These are phyloP conservation scores for Agriopis aurantiaria DNA, from an alignment of 2,888 invertebrate genomes.

Conservation along the genomic window DNA sequence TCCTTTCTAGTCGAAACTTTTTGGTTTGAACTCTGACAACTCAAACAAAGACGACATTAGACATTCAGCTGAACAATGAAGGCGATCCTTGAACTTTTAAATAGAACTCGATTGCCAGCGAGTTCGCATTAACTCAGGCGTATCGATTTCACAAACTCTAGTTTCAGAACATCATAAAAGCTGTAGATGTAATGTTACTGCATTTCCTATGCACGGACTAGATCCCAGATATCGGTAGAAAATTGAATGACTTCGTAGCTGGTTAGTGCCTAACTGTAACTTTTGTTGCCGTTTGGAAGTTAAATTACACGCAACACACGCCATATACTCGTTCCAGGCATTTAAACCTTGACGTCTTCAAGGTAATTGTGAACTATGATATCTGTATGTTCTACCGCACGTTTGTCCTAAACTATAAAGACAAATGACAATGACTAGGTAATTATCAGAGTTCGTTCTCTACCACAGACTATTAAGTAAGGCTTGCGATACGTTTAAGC, in stretches of 20 bases:
- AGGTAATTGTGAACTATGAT: constrained; percentile 13
- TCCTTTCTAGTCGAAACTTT: constrained; percentile 15
- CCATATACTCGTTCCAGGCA: constrained; percentile 50
- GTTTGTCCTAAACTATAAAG: no score
- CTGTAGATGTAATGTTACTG: constrained; percentile 27
- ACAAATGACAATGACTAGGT: not conserved
- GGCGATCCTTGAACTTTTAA: constrained; percentile 56
- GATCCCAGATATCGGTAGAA: constrained; percentile 61
- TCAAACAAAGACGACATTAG: constrained; percentile 35
- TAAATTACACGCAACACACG: constrained; percentile 52
- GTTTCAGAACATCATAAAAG: constrained; percentile 19
- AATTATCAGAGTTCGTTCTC: not conserved
- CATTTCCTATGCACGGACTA: constrained; percentile 37
- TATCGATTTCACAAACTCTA: constrained; percentile 29
- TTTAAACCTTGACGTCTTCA: constrained; percentile 42
- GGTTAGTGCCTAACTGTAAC: constrained; percentile 58
- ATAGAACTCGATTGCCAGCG: constrained; percentile 14
- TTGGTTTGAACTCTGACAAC: constrained; percentile 10
- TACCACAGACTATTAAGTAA: constrained; percentile 46
- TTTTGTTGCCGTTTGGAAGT: constrained; percentile 51
- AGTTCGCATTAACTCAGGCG: constrained; percentile 33
- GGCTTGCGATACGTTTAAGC: constrained; percentile 56
- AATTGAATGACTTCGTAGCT: constrained; percentile 68
- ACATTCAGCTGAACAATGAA: constrained; percentile 30
- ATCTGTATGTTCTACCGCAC: not conserved